Conservation (phyloP, 2,888 invertebrate genomes). For the Ectemnius cavifrons region DNA sequence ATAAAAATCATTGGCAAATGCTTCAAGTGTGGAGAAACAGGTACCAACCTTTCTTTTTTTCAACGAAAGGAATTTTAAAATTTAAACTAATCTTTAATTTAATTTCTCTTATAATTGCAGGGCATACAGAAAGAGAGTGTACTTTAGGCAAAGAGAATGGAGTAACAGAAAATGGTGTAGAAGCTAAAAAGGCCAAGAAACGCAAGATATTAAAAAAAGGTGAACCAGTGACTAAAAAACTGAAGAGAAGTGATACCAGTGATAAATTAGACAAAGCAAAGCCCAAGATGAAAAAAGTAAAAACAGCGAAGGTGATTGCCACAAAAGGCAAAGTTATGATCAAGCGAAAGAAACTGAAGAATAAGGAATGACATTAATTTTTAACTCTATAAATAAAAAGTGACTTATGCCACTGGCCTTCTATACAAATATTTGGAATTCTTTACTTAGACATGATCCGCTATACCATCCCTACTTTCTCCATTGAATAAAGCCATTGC, state of each 20-base stretch:
- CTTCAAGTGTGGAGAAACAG: slow-evolving; percentile 66
- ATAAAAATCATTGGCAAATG: slow-evolving; percentile 68
- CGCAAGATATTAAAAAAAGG: slow-evolving; percentile 26
- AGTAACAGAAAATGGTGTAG: background rate
- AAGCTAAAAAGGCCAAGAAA: slow-evolving; percentile 39
- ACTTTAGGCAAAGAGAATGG: background rate
- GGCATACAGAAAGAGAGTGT: slow-evolving; percentile 68
- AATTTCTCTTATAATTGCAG: slow-evolving; percentile 38
- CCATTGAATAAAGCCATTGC: slow-evolving; percentile 4
- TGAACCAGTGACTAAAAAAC: slow-evolving; percentile 24
- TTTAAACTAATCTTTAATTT: background rate
- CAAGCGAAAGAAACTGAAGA: slow-evolving; percentile 10
- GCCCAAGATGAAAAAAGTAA: slow-evolving; percentile 4
- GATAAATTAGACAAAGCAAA: background rate
- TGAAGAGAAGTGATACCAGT: slow-evolving; percentile 1
- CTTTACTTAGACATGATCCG: too few species aligned
- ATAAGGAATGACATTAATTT: background rate
- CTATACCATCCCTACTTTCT: too few species aligned
- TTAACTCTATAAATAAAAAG: background rate
- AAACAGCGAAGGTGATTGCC: background rate
- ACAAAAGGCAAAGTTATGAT: slow-evolving; percentile 1
- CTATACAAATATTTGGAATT: too few species aligned
- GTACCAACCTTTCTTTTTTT: slow-evolving; percentile 36
- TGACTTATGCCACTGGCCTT: background rate
- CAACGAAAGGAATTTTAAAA: background rate